Evolutionary conservation across 2,113 vertebrate species (phyloP), one percentile per base, ranked within the genome.

Genomic region (Ptychochromis oligacanthus): DNA sequence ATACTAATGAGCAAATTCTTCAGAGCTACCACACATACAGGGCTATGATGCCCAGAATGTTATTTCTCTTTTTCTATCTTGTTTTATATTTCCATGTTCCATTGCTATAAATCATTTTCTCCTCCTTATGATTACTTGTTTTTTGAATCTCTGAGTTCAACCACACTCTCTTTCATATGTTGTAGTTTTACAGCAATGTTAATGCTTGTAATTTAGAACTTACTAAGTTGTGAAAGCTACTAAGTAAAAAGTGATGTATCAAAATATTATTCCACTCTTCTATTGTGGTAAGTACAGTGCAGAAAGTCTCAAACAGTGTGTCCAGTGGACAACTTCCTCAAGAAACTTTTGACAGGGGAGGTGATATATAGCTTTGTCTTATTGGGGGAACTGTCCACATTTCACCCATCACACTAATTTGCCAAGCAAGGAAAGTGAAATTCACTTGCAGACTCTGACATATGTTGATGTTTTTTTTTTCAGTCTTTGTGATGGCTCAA

Each of bases 1-100:
- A 89, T 88, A 91, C 92, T 93, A 94, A 95, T 94, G 85, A 94
- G 91, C 78, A 70, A 82, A 93, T 94, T 91, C 90, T 93, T 95
- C 92, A 93, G 84, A 77, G 75, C 85, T 59, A 40, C 67, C 75
- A 34, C 36, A 9, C 62, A 87, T 79, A n/a, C 79, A 87, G 36
- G 40, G 56, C 65, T 65, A 60, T 58, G 79, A 86, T 77, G 49
- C 49, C 54, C 40, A 54, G 17, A 57, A 72, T 58, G 43, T 77
- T 77, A 36, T 77, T 82, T 17, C 83, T 80, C 28, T 31, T 70
- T 17, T 70, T 82, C 7, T 60, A 67, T 57, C 54, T 58, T 76
- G 24, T 80, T 72, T 88, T 61, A 84, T 88, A 40, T 86, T 80
- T 56, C 17, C 28, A 52, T 61, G 36, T 52, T 6, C 46, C 59